Base-by-base conservation (phyloP, 2,888 invertebrate species). In the Pyrocoelia pectoralis region DNA sequence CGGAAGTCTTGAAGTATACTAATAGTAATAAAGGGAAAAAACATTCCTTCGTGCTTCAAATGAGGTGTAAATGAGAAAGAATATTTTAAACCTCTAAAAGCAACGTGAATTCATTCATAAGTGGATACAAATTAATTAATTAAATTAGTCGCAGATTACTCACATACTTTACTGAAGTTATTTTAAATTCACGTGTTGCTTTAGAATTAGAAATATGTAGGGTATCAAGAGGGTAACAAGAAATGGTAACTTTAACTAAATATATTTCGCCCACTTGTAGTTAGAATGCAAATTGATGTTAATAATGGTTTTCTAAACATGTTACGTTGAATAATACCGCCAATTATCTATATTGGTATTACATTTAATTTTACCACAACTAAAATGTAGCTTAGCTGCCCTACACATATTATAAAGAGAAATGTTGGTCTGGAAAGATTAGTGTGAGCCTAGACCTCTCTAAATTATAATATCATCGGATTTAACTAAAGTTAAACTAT, bases 371-470 rank as follows among this genome's bases (percentile, higher is more conserved):
- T 24, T n/a, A 33, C 33, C 33, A n/a, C 10, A 33, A 33, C 33
- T 43, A 13, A 43, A 43, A 43, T 15, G 13, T 43, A 43, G 41
- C 13, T 43, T 43, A 43, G n/a, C 15, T 9, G 8, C 13, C 15
- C 6, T 43, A 13, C 13, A 15, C 13, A 43, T 43, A 8, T 43
- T 43, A 9, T 3, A 12, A 43, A n/a, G 13, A 33, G 33, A 12
- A 43, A 43, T 43, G 8, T n/a, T 43, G 15, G 41, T 43, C 41
- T 43, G 41, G 41, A 43, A 43, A 43, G 13, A 43, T 43, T 43
- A 43, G 41, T 43, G 3, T 43, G 41, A 43, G 41, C 41, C 41
- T 13, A 15, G 41, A 43, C 41, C 41, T 15, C 41, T 43, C 41
- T 43, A 43, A 43, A 43, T 43, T 15, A 15, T 33, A 33, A 33